These are phyloP conservation scores for Eolophus roseicapilla DNA, from an alignment of 2,113 vertebrate genomes.

Conservation along the genomic window DNA sequence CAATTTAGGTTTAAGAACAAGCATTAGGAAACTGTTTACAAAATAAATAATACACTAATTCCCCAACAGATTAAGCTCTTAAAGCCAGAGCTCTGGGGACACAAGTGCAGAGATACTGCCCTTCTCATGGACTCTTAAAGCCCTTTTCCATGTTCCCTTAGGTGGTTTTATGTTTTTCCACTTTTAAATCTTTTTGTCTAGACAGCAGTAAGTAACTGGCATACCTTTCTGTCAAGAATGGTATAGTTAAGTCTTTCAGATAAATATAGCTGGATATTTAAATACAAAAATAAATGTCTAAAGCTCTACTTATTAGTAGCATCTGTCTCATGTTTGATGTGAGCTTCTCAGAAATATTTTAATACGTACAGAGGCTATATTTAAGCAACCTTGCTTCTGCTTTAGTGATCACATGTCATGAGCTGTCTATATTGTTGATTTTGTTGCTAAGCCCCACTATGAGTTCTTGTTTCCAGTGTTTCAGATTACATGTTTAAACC, in stretches of 20 bases:
- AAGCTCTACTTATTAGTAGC: conserved; percentile 72
- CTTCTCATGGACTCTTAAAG: neutral
- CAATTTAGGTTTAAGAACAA: conserved; percentile 29
- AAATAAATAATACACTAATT: conserved; percentile 5
- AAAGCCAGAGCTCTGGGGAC: neutral
- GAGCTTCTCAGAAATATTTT: conserved; percentile 75
- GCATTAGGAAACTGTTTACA: conserved; percentile 7
- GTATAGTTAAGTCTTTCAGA: conserved; percentile 69
- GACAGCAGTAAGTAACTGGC: conserved; percentile 66
- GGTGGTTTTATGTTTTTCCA: conserved; percentile 52
- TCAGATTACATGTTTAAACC: conserved; percentile 74
- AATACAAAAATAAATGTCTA: conserved; percentile 74
- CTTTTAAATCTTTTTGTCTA: conserved; percentile 71
- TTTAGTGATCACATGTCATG: conserved; percentile 73
- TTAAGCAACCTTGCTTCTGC: conserved; percentile 73
- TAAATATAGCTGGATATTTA: conserved; percentile 72
- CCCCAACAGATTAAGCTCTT: neutral
- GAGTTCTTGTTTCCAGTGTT: conserved; percentile 72
- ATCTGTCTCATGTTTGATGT: conserved; percentile 73
- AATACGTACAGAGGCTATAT: conserved; percentile 74
- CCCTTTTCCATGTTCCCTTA: conserved; percentile 20
- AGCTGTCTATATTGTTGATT: conserved; percentile 72
- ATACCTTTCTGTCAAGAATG: conserved; percentile 65
- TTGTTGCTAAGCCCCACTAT: conserved; percentile 73
- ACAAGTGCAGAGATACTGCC: neutral